Percentiles rank a stretch among this genome's conserved stretches.
Conservation (phyloP, 1,140 invertebrate genomes). For the Tetraneura akinire region DNA sequence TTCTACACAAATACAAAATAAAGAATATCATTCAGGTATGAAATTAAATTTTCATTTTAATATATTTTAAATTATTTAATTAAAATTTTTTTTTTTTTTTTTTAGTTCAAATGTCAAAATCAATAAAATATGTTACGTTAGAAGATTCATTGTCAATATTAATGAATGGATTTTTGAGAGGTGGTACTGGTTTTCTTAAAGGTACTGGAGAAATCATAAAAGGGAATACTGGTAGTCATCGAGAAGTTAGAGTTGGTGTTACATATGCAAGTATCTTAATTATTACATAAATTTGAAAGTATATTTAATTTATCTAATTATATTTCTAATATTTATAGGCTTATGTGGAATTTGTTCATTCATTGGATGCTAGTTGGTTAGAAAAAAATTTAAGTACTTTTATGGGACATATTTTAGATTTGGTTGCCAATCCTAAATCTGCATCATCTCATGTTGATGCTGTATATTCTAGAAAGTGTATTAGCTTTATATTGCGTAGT, state of each 20-base stretch:
- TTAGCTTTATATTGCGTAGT: constrained; percentile 91
- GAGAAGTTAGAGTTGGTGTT: constrained; percentile 94
- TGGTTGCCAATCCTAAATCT: constrained; percentile 85
- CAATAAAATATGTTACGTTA: constrained; percentile 70
- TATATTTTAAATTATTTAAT: background rate
- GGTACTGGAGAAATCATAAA: constrained; percentile 95
- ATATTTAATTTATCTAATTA: background rate
- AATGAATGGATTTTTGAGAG: constrained; percentile 91
- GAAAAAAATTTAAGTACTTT: constrained; percentile 87
- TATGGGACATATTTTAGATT: constrained; percentile 84
- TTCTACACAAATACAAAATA: constrained; percentile 66
- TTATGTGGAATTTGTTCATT: constrained; percentile 91
- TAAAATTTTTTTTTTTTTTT: background rate
- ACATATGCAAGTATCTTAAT: constrained; percentile 73
- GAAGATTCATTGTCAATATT: constrained; percentile 91
- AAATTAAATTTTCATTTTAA: background rate
- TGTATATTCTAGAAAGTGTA: constrained; percentile 95
- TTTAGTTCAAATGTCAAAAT: constrained; percentile 56
- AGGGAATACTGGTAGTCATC: constrained; percentile 85
- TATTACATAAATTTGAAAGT: constrained; percentile 40
- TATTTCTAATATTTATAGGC: constrained; percentile 66
- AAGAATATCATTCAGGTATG: constrained; percentile 44
- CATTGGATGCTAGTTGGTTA: constrained; percentile 90
- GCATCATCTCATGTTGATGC: constrained; percentile 95
- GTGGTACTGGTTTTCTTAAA: constrained; percentile 93